Evolutionary conservation across 2,888 invertebrate genomes (phyloP), one percentile per base, ranked within the genome.

Genomic region (Drosophila demipolita): DNA sequence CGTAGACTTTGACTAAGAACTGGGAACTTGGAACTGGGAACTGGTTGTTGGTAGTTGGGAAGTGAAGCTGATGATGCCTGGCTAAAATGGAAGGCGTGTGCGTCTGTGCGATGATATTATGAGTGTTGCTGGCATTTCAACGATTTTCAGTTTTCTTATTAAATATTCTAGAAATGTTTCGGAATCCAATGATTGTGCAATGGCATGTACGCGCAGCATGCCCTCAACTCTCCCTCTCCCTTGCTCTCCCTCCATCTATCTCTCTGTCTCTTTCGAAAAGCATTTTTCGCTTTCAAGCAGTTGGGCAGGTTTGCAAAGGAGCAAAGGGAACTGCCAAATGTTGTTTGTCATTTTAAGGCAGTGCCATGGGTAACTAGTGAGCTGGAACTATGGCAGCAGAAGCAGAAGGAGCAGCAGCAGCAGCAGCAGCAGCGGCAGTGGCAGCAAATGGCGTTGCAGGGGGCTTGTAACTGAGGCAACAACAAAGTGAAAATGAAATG

Each of bases 111-210:
- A 67, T 72, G 80, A 76, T 90, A 87, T 87, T 87, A 87, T 87
- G 87, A 87, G 87, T 89, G 89, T 82, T 87, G 87, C 87, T 80
- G 89, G 91, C 89, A 90, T 91, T 89, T 89, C 89, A 91, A 89
- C 89, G 89, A 89, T 90, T 89, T 90, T 84, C 89, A 90, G 90
- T 90, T 90, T 90, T 90, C 89, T 91, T 89, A 89, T 89, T 89
- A 89, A 89, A 89, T 90, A 89, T 89, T 91, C 89, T 82, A 84
- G 90, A 90, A 89, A 89, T 89, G 89, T 91, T 89, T 90, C 82
- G 89, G 90, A 89, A 90, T 90, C 85, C 89, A 88, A 90, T 87
- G 90, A 87, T 90, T 90, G 87, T 90, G 90, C 89, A 90, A 82
- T 87, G 90, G 90, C 89, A 87, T 87, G 89, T 89, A 89, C 87